phyloP scores from a whole-genome alignment of 2,113 vertebrate species.

The Tonatia bakeri region DNA sequence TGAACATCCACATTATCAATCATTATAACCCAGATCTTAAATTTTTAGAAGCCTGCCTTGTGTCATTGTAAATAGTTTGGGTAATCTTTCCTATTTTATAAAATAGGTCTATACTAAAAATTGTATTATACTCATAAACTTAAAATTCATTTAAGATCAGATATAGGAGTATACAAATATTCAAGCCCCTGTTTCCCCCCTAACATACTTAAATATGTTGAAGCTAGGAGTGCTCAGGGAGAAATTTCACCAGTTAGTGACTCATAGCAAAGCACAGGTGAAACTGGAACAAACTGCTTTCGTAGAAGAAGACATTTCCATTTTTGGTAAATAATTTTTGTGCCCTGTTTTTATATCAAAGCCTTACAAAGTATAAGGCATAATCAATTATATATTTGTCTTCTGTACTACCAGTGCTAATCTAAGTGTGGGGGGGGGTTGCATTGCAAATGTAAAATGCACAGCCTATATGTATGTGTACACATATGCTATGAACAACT shows the following conservation, averaged over 20 bases:
- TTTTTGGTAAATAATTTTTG: not conserved
- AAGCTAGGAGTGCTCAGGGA: not conserved
- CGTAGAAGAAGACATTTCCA: not conserved
- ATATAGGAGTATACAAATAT: not conserved
- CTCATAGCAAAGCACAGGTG: not conserved
- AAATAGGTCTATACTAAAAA: not conserved
- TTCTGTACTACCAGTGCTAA: not conserved
- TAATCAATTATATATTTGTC: not conserved
- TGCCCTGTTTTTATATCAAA: not conserved
- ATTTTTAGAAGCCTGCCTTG: not conserved
- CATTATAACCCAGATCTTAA: not conserved
- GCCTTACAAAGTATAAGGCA: not conserved
- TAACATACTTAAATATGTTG: not conserved
- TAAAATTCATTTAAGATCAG: not conserved
- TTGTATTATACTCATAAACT: not conserved
- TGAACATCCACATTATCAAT: not conserved
- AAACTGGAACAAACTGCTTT: not conserved
- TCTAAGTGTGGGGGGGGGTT: not conserved
- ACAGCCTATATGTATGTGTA: not conserved
- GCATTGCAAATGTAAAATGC: not conserved
- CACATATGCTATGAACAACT: not conserved
- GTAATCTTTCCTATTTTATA: not conserved
- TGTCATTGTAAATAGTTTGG: not conserved
- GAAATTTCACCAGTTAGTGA: not conserved
- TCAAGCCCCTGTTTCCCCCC: not conserved